These are phyloP conservation scores for Cydia pomonella DNA, from an alignment of 1,140 invertebrate genomes.

Conservation along the genomic window DNA sequence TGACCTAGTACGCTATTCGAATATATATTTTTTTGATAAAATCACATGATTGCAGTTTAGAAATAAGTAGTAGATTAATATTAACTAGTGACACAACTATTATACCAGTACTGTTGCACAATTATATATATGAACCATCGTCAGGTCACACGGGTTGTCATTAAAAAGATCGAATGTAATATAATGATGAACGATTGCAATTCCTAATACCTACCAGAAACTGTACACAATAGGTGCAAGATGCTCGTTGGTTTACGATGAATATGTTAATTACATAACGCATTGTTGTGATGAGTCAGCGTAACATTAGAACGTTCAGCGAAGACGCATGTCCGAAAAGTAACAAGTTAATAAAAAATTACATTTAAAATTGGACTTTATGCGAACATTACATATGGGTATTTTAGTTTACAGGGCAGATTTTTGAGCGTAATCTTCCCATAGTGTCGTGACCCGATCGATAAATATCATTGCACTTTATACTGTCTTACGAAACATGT, in stretches of 20 bases:
- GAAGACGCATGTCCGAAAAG: background rate
- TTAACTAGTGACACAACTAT: no score
- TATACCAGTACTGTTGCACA: no score
- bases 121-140: no score
- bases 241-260: background rate
- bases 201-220: background rate
- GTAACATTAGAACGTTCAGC: slow-evolving; percentile 15
- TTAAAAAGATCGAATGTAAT: no score
- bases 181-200: background rate
- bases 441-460: slow-evolving; percentile 18
- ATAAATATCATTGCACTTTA: slow-evolving; percentile 21
- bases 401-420: background rate
- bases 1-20: no score
- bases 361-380: background rate
- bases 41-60: no score
- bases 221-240: background rate
- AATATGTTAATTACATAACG: slow-evolving; percentile 11
- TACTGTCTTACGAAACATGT: slow-evolving; percentile 7
- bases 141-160: no score
- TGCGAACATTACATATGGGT: background rate
- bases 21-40: no score
- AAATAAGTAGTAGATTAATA: no score
- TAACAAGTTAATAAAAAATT: background rate
- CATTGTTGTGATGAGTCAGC: slow-evolving; percentile 31
- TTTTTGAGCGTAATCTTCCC: background rate